These are phyloP conservation scores for Gobiocypris rarus DNA, from an alignment of 2,113 vertebrate species.

Conservation along the genomic window DNA sequence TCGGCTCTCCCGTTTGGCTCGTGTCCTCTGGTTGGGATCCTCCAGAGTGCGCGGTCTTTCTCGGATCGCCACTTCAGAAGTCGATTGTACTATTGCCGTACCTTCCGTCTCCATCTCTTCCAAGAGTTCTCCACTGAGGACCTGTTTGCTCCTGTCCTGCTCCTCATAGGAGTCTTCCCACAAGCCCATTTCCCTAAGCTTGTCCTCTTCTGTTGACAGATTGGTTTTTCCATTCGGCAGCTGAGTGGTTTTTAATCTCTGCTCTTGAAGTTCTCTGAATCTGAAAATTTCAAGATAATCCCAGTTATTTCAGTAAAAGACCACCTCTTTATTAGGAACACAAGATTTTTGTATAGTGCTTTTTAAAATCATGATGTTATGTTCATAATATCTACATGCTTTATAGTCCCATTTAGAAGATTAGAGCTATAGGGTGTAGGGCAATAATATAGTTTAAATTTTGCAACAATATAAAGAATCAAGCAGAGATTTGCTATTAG, in stretches of 20 bases:
- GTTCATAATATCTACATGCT: not conserved
- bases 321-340: too few relatives aligned
- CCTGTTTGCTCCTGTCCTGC: constrained; percentile 74
- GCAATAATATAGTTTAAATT: not conserved
- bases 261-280: constrained; percentile 79
- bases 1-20: constrained; percentile 93
- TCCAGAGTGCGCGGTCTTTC: constrained; percentile 84
- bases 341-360: not conserved
- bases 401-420: not conserved
- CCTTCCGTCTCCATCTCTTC: constrained; percentile 40
- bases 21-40: constrained; percentile 88
- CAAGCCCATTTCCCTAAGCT: constrained; percentile 77
- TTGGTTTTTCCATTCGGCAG: constrained; percentile 75
- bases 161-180: constrained; percentile 86
- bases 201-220: constrained; percentile 67
- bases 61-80: constrained; percentile 74
- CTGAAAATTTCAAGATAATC: constrained; percentile 69
- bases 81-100: not conserved
- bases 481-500: too few relatives aligned
- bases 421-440: not conserved
- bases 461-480: not conserved
- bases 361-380: too few relatives aligned
- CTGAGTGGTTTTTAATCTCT: constrained; percentile 73
- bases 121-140: constrained; percentile 52
- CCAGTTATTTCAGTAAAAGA: too few relatives aligned